phyloP scores from a whole-genome alignment of 2,113 vertebrate genomes.

The Recurvirostra avosetta region DNA sequence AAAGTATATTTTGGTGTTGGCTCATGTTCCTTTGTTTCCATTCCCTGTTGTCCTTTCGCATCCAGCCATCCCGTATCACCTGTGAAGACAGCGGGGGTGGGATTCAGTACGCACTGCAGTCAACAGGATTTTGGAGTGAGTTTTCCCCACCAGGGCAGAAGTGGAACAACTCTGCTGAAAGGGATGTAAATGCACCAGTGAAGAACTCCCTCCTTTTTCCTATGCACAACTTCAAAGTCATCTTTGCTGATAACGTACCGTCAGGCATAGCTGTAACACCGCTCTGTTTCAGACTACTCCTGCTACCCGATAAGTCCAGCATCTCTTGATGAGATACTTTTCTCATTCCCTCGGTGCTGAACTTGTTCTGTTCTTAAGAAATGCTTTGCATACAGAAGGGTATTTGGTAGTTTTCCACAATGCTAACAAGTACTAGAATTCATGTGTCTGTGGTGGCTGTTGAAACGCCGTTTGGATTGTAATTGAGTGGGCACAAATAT shows the following conservation, averaged over 20 bases:
- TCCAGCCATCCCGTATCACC: not conserved
- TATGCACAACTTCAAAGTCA: not conserved
- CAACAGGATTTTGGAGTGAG: not conserved
- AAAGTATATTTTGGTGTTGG: not conserved
- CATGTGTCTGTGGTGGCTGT: not conserved
- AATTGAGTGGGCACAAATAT: not conserved
- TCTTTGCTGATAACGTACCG: not conserved
- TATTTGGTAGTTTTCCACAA: not conserved
- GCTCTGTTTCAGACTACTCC: not conserved
- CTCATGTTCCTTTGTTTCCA: not conserved
- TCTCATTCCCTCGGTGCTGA: not conserved
- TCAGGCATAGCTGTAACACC: not conserved
- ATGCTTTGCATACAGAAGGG: not conserved
- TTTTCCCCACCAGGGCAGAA: not conserved
- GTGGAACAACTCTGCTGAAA: not conserved
- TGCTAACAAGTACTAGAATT: not conserved
- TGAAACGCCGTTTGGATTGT: not conserved
- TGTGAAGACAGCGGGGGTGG: not conserved
- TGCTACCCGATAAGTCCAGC: fast-evolving
- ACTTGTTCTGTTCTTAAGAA: not conserved
- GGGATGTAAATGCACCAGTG: not conserved
- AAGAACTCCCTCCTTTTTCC: not conserved
- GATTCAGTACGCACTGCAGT: not conserved
- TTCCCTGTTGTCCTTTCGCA: not conserved
- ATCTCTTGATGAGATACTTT: not conserved